Evolutionary conservation across 2,113 vertebrate species (phyloP).

Genomic region (Noctilio leporinus): DNA sequence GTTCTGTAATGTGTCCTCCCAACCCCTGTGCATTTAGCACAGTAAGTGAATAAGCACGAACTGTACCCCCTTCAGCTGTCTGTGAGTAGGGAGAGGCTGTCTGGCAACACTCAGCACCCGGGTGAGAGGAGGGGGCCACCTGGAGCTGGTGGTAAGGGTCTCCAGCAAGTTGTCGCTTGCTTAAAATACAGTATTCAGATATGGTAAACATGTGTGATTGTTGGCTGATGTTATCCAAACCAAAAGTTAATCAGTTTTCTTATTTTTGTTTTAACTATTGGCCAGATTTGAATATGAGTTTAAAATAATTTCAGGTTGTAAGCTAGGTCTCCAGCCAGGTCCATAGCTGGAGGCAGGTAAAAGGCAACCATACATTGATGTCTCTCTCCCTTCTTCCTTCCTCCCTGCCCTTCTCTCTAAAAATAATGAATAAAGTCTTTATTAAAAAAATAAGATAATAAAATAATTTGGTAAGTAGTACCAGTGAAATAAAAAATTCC

Average conservation of each 20-base stretch:
- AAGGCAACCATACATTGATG: no score
- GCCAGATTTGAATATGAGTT: not conserved
- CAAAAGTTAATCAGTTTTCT: not conserved
- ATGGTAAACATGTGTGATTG: fast-evolving
- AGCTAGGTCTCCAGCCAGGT: no score
- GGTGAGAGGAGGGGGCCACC: not conserved
- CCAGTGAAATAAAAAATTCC: not conserved
- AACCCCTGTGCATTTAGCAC: not conserved
- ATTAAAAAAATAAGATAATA: no score
- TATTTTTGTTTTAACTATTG: not conserved
- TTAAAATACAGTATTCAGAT: no score
- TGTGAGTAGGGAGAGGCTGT: not conserved
- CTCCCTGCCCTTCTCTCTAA: no score
- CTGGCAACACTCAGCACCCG: fast-evolving
- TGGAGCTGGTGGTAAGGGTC: not conserved
- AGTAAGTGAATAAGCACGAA: not conserved
- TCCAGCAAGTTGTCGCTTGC: no score
- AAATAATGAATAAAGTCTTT: no score
- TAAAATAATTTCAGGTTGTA: not conserved
- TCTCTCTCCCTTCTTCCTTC: no score
- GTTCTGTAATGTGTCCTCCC: not conserved
- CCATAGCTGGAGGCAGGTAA: no score
- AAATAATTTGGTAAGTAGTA: not conserved
- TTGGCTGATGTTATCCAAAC: not conserved
- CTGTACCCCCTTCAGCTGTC: fast-evolving